phyloP scores from a whole-genome alignment of 1,140 invertebrate genomes.

The Platorchestia sp. region DNA sequence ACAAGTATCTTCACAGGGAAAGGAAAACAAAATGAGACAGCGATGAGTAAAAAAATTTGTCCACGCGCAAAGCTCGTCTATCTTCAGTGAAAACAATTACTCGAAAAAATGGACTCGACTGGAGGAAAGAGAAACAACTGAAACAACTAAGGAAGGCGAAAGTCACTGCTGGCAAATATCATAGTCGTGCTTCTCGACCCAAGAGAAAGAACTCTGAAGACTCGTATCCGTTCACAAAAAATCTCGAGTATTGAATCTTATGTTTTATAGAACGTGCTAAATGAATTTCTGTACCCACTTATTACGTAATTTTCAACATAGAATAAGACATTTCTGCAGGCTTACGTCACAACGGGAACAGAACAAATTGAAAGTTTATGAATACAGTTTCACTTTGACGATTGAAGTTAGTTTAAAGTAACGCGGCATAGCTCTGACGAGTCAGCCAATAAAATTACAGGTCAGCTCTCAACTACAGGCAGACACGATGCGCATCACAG shows the following conservation, averaged over 20 bases:
- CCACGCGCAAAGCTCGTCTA: background rate
- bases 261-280: background rate
- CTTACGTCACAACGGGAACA: background rate
- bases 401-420: too few relatives aligned
- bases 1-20: background rate
- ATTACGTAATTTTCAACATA: background rate
- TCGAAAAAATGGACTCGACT: background rate
- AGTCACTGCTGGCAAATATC: constrained; percentile 13
- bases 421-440: background rate
- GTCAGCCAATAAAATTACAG: background rate
- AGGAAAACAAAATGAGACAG: background rate
- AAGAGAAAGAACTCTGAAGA: background rate
- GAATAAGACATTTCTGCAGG: background rate
- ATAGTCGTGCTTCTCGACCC: background rate
- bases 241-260: background rate
- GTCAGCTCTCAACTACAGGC: background rate
- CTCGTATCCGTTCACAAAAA: background rate
- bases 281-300: background rate
- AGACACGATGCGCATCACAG: background rate
- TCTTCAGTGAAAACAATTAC: background rate
- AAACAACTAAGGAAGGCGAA: background rate
- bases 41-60: background rate
- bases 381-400: too few relatives aligned
- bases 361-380: too few relatives aligned
- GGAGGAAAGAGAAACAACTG: background rate